Percentiles rank a stretch among this genome's conserved stretches.
Evolutionary conservation across 2,113 vertebrate genomes (phyloP).

Genomic region (Seriola quinqueradiata): DNA sequence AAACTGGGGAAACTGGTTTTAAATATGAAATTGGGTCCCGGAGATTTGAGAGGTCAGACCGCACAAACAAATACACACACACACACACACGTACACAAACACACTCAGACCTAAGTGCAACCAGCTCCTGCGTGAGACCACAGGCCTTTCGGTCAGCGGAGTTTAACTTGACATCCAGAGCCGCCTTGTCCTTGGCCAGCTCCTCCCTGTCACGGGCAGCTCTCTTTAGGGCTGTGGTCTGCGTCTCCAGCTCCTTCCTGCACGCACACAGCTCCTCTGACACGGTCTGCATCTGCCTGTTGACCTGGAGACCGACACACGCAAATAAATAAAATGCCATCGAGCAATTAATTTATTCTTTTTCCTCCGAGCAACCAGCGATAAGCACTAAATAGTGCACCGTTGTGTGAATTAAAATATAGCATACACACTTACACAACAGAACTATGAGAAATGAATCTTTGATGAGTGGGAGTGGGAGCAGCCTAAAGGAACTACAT

Average conservation of each 20-base stretch:
- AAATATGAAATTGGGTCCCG: slow-evolving; percentile 18
- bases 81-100: slow-evolving; percentile 12
- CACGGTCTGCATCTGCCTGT: slow-evolving; percentile 76
- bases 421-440: not conserved
- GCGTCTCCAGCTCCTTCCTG: slow-evolving; percentile 81
- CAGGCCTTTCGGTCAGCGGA: slow-evolving; percentile 83
- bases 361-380: not conserved
- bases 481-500: not conserved
- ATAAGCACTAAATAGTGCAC: not conserved
- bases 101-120: slow-evolving; percentile 83
- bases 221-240: slow-evolving; percentile 75
- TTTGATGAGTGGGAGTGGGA: slow-evolving; percentile 4
- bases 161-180: slow-evolving; percentile 83
- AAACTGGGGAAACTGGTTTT: slow-evolving; percentile 33
- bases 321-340: not conserved
- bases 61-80: slow-evolving; percentile 41
- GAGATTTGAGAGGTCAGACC: slow-evolving; percentile 50
- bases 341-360: slow-evolving; percentile 8
- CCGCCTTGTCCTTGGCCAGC: slow-evolving; percentile 80
- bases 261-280: slow-evolving; percentile 79
- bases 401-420: not conserved
- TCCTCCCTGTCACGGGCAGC: slow-evolving; percentile 78
- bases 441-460: not conserved
- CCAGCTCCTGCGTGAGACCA: slow-evolving; percentile 81
- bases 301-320: slow-evolving; percentile 72